A percentile compares a stretch with the other conserved stretches of the same genome.
Conservation (phyloP, 2,113 vertebrate genomes). For the Procapra przewalskii region DNA sequence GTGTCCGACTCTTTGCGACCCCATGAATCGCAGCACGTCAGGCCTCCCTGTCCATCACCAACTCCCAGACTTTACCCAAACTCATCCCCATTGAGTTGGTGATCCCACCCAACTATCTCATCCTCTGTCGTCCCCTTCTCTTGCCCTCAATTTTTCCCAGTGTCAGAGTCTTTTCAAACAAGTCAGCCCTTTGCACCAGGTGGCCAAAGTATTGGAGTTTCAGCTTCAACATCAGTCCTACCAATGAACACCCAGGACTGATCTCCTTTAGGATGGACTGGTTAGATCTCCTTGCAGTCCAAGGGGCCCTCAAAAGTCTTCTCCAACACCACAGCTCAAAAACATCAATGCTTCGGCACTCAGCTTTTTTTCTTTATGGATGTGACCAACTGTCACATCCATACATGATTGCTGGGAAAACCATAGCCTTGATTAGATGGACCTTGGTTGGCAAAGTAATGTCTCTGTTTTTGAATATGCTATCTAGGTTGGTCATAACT, state of each 20-base stretch:
- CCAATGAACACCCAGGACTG: too few species aligned
- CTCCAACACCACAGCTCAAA: too few species aligned
- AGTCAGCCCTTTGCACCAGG: accelerated
- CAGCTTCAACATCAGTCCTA: not conserved
- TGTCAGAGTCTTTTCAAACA: not conserved
- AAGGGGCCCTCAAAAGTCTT: too few species aligned
- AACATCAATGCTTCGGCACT: too few species aligned
- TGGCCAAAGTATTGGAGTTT: not conserved
- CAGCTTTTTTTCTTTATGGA: not conserved
- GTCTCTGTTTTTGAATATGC: not conserved
- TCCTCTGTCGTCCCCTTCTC: not conserved
- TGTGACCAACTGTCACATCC: not conserved
- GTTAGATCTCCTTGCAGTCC: too few species aligned
- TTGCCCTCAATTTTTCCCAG: not conserved
- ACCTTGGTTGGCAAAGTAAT: not conserved
- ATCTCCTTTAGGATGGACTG: too few species aligned
- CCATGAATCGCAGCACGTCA: accelerated
- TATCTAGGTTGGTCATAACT: not conserved
- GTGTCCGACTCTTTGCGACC: accelerated
- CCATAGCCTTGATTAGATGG: not conserved
- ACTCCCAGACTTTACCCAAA: not conserved
- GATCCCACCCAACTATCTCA: not conserved
- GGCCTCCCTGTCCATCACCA: not conserved
- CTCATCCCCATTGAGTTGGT: accelerated
- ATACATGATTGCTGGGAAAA: not conserved